Conservation (phyloP, 2,888 invertebrate species). For the Acanthosepion lycidas region DNA sequence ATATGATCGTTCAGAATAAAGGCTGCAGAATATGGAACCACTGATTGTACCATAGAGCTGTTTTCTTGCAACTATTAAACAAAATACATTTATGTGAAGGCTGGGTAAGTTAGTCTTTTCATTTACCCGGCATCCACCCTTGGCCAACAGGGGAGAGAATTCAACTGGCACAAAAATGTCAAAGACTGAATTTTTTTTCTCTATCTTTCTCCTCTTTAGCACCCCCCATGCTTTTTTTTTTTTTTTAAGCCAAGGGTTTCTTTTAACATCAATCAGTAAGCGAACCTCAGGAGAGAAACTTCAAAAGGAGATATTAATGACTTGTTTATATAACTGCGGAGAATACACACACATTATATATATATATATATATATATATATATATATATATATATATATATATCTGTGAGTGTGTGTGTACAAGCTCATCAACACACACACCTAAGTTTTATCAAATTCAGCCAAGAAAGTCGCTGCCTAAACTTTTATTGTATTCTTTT, state of each 20-base stretch:
- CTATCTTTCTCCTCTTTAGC: background rate
- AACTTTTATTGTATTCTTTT: too few species aligned
- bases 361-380: slow-evolving; percentile 10
- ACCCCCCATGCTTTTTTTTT: too few species aligned
- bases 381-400: slow-evolving; percentile 33
- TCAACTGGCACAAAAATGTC: background rate
- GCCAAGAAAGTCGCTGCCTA: too few species aligned
- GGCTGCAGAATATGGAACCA: background rate
- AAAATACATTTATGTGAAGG: background rate
- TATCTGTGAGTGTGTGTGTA: background rate
- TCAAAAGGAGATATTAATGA: slow-evolving; percentile 33
- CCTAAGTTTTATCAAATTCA: too few species aligned
- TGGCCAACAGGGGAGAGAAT: background rate
- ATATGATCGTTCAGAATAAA: background rate
- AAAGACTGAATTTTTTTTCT: background rate
- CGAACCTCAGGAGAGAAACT: background rate
- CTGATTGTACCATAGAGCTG: background rate
- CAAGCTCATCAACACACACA: too few species aligned
- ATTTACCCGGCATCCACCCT: background rate
- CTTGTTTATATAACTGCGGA: background rate
- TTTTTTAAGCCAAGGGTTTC: slow-evolving; percentile 33
- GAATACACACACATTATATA: background rate
- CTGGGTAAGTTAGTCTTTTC: background rate
- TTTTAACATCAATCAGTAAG: slow-evolving; percentile 10
- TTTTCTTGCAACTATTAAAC: background rate